A percentile compares a stretch with the other conserved stretches of the same genome.
phyloP scores from a whole-genome alignment of 2,888 invertebrate genomes.

The Drosophila infuscata region DNA sequence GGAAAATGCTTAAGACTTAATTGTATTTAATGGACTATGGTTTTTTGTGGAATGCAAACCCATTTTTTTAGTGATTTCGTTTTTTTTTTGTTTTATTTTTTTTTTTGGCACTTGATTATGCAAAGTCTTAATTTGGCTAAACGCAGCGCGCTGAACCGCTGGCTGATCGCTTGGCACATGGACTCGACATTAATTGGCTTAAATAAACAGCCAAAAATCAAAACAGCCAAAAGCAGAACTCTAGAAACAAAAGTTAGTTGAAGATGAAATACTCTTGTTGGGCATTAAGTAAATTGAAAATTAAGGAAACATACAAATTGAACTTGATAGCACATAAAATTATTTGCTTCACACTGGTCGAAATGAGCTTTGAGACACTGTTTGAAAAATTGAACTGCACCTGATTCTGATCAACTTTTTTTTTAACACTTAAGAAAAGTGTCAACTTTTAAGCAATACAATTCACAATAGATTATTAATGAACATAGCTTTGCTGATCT shows the following conservation, averaged over 20 bases:
- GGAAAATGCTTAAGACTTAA: conserved; percentile 61
- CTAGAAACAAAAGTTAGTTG: neutral
- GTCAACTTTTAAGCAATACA: neutral
- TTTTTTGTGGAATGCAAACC: conserved; percentile 29
- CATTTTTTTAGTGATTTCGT: conserved; percentile 17
- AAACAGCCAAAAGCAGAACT: neutral
- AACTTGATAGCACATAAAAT: no score
- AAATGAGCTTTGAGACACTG: no score
- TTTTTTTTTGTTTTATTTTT: conserved; percentile 15
- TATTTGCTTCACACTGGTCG: no score
- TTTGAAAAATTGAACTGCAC: neutral
- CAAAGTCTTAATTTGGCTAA: conserved; percentile 72
- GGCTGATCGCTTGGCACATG: conserved; percentile 32
- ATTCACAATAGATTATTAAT: no score
- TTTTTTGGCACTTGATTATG: conserved; percentile 67
- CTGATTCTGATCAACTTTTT: neutral
- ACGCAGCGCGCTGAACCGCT: conserved; percentile 15
- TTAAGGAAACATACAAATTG: neutral
- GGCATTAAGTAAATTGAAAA: neutral
- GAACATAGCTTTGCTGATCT: neutral
- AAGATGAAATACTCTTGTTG: conserved; percentile 5
- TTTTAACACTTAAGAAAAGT: neutral
- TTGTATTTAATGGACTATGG: conserved; percentile 64
- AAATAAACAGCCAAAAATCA: conserved; percentile 24
- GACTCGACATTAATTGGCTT: conserved; percentile 39